phyloP scores from a whole-genome alignment of 2,888 invertebrate genomes.

The Lasioglossum lativentre region DNA sequence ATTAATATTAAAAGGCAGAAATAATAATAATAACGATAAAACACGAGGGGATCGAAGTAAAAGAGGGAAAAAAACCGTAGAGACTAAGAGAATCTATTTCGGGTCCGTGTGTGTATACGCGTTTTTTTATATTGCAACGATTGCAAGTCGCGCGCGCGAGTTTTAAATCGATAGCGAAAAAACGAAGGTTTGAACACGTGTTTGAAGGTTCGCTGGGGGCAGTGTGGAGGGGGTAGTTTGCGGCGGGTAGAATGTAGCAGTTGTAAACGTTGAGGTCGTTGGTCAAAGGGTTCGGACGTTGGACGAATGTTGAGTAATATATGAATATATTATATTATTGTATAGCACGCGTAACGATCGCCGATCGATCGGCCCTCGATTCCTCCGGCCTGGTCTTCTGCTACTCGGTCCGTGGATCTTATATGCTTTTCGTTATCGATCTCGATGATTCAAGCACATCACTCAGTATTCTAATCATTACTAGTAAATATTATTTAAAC shows the following conservation, averaged over 20 bases:
- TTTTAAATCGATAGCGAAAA: constrained; percentile 51
- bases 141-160: constrained; percentile 54
- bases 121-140: constrained; percentile 66
- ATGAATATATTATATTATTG: constrained; percentile 46
- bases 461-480: neutral
- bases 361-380: constrained; percentile 12
- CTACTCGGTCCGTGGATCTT: constrained; percentile 20
- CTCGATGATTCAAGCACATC: constrained; percentile 1
- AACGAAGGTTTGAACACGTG: neutral
- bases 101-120: constrained; percentile 77
- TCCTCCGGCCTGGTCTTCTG: constrained; percentile 30
- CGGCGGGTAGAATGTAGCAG: neutral
- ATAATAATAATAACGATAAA: constrained; percentile 51
- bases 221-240: neutral
- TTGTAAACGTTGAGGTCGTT: constrained; percentile 33
- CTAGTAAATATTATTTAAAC: neutral
- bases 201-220: neutral
- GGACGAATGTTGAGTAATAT: constrained; percentile 49
- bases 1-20: constrained; percentile 55
- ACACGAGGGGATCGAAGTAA: neutral
- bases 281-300: constrained; percentile 13
- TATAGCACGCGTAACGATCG: constrained; percentile 35
- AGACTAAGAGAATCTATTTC: constrained; percentile 75
- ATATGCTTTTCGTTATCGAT: neutral
- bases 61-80: constrained; percentile 41